Percentiles rank a stretch among this genome's conserved stretches.
phyloP scores from a whole-genome alignment of 2,888 invertebrate species.

The Ormyrus nitidulus region DNA sequence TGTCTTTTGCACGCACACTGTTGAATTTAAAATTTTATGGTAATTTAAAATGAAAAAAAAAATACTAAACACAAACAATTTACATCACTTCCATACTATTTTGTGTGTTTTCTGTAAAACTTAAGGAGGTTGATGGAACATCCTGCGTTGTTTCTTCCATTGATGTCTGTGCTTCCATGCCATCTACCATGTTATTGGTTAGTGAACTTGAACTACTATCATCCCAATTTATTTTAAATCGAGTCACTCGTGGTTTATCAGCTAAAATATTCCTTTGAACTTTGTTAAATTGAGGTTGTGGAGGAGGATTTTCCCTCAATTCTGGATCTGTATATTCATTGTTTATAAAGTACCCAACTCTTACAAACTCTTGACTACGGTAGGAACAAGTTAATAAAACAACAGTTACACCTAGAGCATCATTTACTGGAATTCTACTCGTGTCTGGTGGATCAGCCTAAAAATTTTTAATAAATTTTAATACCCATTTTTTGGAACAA shows the following conservation, averaged over 20 bases:
- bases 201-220: conserved; percentile 76
- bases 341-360: conserved; percentile 99
- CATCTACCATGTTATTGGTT: conserved; percentile 66
- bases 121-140: conserved; percentile 68
- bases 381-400: conserved; percentile 97
- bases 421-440: conserved; percentile 94
- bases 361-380: conserved; percentile 92
- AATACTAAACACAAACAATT: conserved; percentile 57
- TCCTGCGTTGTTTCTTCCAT: conserved; percentile 70
- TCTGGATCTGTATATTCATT: conserved; percentile 97
- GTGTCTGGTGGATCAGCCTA: conserved; percentile 97
- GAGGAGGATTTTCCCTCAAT: conserved; percentile 94
- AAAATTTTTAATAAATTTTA: conserved; percentile 63
- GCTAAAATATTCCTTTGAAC: conserved; percentile 80
- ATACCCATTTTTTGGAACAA: conserved; percentile 59
- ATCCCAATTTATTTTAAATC: conserved; percentile 98
- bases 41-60: conserved; percentile 40
- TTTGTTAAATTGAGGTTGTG: conserved; percentile 95
- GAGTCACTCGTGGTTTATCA: conserved; percentile 91
- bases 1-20: conserved; percentile 10
- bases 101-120: conserved; percentile 72
- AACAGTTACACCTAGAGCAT: conserved; percentile 98
- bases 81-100: conserved; percentile 75
- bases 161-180: conserved; percentile 68
- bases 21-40: conserved; percentile 32